Conservation (phyloP, 1,140 invertebrate species). For the Leptinotarsa texana region DNA sequence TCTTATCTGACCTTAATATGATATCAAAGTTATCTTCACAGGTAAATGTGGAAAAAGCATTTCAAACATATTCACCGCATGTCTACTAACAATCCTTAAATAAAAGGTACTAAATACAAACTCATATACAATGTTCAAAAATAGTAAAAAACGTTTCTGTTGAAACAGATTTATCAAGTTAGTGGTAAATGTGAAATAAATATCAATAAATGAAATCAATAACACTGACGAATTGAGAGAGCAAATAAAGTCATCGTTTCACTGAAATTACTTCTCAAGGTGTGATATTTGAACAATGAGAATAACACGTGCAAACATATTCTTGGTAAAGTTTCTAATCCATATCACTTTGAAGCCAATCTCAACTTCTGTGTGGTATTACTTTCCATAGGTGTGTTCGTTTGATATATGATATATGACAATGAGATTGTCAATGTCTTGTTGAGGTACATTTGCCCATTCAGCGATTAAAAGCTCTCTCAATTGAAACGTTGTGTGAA, state of each 20-base stretch:
- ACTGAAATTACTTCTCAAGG: not conserved
- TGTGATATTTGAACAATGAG: not conserved
- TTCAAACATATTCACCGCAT: too few species aligned
- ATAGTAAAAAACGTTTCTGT: not conserved
- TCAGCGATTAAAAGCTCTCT: too few species aligned
- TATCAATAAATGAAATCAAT: not conserved
- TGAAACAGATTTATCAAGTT: not conserved
- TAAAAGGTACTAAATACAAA: not conserved
- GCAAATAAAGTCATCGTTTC: not conserved
- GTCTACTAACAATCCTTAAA: not conserved
- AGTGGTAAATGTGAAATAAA: not conserved
- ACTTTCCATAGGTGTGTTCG: too few species aligned
- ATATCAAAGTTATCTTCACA: not conserved
- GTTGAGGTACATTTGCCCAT: too few species aligned
- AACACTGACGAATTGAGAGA: not conserved
- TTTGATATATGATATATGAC: too few species aligned
- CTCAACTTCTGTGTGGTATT: too few species aligned
- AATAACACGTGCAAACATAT: too few species aligned
- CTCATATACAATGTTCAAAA: not conserved
- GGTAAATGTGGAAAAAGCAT: too few species aligned
- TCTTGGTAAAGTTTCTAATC: too few species aligned
- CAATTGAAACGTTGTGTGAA: too few species aligned
- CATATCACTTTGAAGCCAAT: too few species aligned
- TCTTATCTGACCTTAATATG: not conserved
- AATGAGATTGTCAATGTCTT: too few species aligned